Conservation (phyloP, 2,888 invertebrate genomes). For the Idaea dimidiata region DNA sequence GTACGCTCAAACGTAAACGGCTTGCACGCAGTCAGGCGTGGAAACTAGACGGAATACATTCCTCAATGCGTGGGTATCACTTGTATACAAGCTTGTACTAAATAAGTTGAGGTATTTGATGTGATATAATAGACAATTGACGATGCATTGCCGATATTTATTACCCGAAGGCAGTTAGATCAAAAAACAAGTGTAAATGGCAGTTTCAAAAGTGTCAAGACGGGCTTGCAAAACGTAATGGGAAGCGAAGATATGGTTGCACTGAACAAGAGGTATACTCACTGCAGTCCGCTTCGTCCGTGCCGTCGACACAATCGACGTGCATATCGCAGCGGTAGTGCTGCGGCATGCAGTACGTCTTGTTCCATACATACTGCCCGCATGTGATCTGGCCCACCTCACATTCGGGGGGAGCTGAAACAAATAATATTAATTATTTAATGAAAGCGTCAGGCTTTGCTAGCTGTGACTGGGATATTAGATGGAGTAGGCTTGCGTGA, state of each 20-base stretch:
- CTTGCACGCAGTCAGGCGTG: slow-evolving; percentile 23
- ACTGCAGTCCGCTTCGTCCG: slow-evolving; percentile 98
- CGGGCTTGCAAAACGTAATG: too few relatives aligned
- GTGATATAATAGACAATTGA: too few relatives aligned
- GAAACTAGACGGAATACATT: slow-evolving; percentile 24
- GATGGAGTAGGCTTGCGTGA: too few relatives aligned
- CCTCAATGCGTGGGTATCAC: not conserved
- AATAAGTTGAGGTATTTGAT: too few relatives aligned
- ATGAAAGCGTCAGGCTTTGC: too few relatives aligned
- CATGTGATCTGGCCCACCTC: slow-evolving; percentile 95
- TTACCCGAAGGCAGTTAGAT: too few relatives aligned
- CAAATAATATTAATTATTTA: slow-evolving; percentile 27
- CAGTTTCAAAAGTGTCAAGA: too few relatives aligned
- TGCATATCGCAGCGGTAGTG: slow-evolving; percentile 97
- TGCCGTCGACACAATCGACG: slow-evolving; percentile 96
- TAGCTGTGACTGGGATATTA: too few relatives aligned
- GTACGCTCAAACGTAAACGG: slow-evolving; percentile 23
- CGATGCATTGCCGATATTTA: too few relatives aligned
- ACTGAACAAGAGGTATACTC: slow-evolving; percentile 74
- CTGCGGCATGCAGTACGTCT: slow-evolving; percentile 96
- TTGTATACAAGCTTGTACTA: too few relatives aligned
- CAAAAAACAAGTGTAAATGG: too few relatives aligned
- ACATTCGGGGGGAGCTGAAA: slow-evolving; percentile 95
- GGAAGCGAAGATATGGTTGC: too few relatives aligned
- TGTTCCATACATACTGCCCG: slow-evolving; percentile 96